Conservation (phyloP, 64 coral and sea anemone genomes). For the Montipora foliosa region DNA sequence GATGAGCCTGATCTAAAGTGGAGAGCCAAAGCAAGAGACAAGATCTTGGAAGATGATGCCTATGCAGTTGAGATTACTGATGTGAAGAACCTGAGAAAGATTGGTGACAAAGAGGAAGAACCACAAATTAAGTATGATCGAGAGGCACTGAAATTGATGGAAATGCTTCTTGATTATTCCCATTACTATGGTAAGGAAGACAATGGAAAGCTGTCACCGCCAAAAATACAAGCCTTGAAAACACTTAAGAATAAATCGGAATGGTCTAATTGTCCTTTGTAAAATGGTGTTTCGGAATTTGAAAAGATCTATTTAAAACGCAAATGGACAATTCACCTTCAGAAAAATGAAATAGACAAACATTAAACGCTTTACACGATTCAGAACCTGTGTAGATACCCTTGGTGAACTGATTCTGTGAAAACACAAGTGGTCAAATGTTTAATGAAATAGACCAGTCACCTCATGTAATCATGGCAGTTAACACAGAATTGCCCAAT, state of each 20-base stretch:
- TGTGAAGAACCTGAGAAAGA: too few species aligned
- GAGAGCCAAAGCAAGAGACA: too few species aligned
- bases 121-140: too few species aligned
- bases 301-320: neutral
- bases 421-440: neutral
- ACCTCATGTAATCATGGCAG: neutral
- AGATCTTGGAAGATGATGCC: too few species aligned
- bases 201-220: neutral
- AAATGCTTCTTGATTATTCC: too few species aligned
- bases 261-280: neutral
- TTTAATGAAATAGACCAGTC: neutral
- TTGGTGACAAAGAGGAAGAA: too few species aligned
- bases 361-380: neutral
- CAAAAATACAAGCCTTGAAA: neutral
- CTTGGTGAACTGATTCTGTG: neutral
- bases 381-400: neutral
- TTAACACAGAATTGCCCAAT: neutral
- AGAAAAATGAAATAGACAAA: neutral
- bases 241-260: neutral
- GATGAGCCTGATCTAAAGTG: too few species aligned
- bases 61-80: too few species aligned
- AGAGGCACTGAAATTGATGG: too few species aligned
- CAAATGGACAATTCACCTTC: neutral
- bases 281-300: neutral
- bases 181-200: too few species aligned